Conservation (phyloP, 2,113 vertebrate species). For the Esox niger region DNA sequence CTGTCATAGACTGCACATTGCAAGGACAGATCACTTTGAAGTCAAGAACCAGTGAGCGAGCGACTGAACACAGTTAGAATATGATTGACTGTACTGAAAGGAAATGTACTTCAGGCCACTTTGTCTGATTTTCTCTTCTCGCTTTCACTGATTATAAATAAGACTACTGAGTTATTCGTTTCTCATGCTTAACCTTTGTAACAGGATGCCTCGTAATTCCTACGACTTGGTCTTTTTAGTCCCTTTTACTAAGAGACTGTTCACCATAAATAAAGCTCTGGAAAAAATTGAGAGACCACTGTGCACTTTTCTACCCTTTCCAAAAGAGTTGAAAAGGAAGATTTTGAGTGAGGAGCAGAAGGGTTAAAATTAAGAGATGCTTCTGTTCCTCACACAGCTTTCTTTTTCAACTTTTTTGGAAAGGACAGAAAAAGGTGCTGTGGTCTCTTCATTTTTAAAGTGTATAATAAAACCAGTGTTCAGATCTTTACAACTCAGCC, state of each 20-base stretch:
- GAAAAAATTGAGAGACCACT: too few species aligned
- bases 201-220: conserved; percentile 6
- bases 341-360: too few species aligned
- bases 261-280: conserved; percentile 22
- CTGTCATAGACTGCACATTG: too few species aligned
- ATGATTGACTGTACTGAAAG: too few species aligned
- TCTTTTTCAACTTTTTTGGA: too few species aligned
- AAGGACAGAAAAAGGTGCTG: too few species aligned
- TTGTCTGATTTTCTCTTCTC: not conserved
- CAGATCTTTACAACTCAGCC: conserved; percentile 22
- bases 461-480: conserved; percentile 19
- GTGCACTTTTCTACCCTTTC: not conserved
- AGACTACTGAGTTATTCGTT: not conserved
- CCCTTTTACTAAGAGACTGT: not conserved
- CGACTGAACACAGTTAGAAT: too few species aligned
- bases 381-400: too few species aligned
- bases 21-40: too few species aligned
- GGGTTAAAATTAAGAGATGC: too few species aligned
- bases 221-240: conserved; percentile 5
- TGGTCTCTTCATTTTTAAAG: conserved; percentile 22
- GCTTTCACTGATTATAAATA: not conserved
- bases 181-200: not conserved
- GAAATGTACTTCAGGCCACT: not conserved
- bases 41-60: too few species aligned
- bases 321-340: too few species aligned